phyloP scores from a whole-genome alignment of 2,797 vertebrate genomes.

The Argentina silus region DNA sequence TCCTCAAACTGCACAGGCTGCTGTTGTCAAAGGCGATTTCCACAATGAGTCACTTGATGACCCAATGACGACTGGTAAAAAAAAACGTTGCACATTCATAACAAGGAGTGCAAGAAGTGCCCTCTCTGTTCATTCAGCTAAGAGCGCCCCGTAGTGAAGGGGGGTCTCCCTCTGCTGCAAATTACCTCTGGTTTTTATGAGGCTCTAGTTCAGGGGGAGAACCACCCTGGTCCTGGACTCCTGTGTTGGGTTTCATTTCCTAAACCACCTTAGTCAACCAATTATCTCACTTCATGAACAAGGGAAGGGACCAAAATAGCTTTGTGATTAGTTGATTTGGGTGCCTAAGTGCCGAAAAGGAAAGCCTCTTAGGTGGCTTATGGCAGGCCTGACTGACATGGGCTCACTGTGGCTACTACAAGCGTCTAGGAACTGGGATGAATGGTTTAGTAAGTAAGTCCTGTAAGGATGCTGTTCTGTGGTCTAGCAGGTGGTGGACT shows the following conservation, averaged over 20 bases:
- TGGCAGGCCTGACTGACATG: slow-evolving; percentile 44
- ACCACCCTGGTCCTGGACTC: slow-evolving; percentile 5
- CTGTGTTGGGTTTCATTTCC: background rate
- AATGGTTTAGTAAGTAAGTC: background rate
- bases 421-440: slow-evolving; percentile 19
- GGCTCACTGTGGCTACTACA: slow-evolving; percentile 9
- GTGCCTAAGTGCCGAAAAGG: slow-evolving; percentile 42
- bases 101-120: slow-evolving; percentile 46
- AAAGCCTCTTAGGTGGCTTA: slow-evolving; percentile 74
- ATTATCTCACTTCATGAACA: slow-evolving; percentile 45
- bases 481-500: background rate
- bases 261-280: slow-evolving; percentile 32
- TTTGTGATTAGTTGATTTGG: slow-evolving; percentile 70
- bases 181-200: slow-evolving; percentile 15
- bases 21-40: slow-evolving; percentile 76
- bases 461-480: background rate
- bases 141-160: slow-evolving; percentile 53
- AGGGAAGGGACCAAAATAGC: slow-evolving; percentile 46
- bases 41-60: slow-evolving; percentile 78
- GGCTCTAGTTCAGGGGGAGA: slow-evolving; percentile 1
- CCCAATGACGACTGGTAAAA: slow-evolving; percentile 56
- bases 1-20: slow-evolving; percentile 73
- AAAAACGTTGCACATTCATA: slow-evolving; percentile 58
- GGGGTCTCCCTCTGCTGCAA: slow-evolving; percentile 22
- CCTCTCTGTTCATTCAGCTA: slow-evolving; percentile 64